Base-by-base conservation (phyloP, 1,140 invertebrate species). In the Drosophila gunungcola region DNA sequence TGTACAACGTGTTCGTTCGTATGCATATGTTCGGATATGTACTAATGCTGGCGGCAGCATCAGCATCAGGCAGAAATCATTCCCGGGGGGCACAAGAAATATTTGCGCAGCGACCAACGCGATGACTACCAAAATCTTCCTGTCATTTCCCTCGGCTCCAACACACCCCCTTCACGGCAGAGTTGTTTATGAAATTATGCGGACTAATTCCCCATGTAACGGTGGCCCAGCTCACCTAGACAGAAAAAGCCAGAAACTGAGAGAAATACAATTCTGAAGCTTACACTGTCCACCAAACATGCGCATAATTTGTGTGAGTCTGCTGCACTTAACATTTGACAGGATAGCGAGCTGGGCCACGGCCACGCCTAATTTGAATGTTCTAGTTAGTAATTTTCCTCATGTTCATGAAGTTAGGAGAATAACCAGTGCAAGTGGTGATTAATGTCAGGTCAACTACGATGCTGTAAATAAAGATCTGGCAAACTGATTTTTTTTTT, bases 161-260 rank as follows among this genome's bases (percentile, higher is more conserved):
- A 16, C 27, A 9, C 27, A 27, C 5, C 34, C 46, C 27, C 29
- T 6, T 32, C 27, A 45, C 46, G 42, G 25, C 38, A 38, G 48
- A 13, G 65, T 73, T 82, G 75, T 65, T 85, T 88, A 83, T 82
- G 83, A 86, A 88, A 86, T 86, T 88, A 88, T 86, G 83, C 83
- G 72, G 83, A 86, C 83, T 86, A 86, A 86, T 86, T 86, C 84
- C 84, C 84, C 83, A 88, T 80, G 83, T 80, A 88, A 83, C 75
- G 67, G 51, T 49, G 65, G 60, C 65, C 72, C 60, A 64, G 70
- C 49, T 39, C 49, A 55, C 75, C 72, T 78, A 67, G 73, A 77
- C 64, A 68, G 65, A 67, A 56, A 58, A 46, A 57, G 43, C n/a
- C 41, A 41, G 45, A 58, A 49, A 53, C 13, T 25, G 32, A 46